phyloP scores from a whole-genome alignment of 1,140 invertebrate species.

The Bombus affinis region DNA sequence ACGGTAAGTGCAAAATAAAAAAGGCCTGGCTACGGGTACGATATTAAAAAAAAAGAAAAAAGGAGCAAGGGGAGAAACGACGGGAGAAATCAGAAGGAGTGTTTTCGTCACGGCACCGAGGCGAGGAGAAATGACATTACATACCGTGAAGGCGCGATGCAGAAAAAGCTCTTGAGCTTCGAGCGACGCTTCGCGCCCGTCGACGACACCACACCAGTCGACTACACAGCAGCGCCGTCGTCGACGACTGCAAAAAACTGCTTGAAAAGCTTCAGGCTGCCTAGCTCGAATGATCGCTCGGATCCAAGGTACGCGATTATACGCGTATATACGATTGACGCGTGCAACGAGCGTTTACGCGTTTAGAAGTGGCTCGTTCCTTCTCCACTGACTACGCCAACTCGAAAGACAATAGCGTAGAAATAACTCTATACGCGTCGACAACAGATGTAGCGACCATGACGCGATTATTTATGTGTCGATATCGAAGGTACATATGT shows the following conservation, averaged over 20 bases:
- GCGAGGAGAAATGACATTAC: conserved; percentile 73
- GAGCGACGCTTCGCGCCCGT: conserved; percentile 65
- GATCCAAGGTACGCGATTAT: conserved; percentile 59
- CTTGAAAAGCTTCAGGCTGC: conserved; percentile 51
- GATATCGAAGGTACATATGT: not conserved
- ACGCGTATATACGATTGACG: conserved; percentile 60
- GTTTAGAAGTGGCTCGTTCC: conserved; percentile 34
- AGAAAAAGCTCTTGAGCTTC: conserved; percentile 75
- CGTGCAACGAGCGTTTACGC: conserved; percentile 53
- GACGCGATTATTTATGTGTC: not conserved
- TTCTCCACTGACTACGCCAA: not conserved
- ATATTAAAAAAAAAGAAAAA: conserved; percentile 52
- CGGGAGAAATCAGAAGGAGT: conserved; percentile 39
- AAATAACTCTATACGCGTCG: not conserved
- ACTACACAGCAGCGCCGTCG: conserved; percentile 23
- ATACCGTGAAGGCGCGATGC: conserved; percentile 71
- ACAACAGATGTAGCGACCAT: not conserved
- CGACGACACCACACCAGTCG: conserved; percentile 61
- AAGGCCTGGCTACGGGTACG: conserved; percentile 16
- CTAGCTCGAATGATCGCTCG: conserved; percentile 38
- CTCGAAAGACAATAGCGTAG: conserved; percentile 11
- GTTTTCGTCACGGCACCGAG: conserved; percentile 63
- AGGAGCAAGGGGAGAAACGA: not conserved
- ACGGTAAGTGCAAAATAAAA: conserved; percentile 50
- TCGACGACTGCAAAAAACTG: conserved; percentile 55